Percentiles rank a stretch among this genome's conserved stretches.
Evolutionary conservation across 2,888 invertebrate genomes (phyloP).

Genomic region (Ceraclea dissimilis): DNA sequence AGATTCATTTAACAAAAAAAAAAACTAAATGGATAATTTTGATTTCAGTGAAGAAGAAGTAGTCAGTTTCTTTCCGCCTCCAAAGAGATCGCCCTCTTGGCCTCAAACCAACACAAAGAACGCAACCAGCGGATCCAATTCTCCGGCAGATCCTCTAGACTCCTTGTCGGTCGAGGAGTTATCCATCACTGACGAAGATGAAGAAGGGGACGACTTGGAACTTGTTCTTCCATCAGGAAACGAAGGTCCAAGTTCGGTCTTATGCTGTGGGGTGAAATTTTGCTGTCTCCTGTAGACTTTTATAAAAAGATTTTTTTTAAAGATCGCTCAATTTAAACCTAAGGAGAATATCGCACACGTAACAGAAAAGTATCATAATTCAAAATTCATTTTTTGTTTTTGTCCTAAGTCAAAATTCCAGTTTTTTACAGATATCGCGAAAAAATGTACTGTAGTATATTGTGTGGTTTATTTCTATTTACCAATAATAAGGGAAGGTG

Average conservation of each 20-base stretch:
- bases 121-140: slow-evolving; percentile 30
- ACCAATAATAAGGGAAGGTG: no score
- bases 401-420: no score
- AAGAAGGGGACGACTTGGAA: slow-evolving; percentile 25
- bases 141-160: slow-evolving; percentile 12
- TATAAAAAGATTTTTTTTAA: not conserved
- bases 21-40: no score
- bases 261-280: slow-evolving; percentile 8
- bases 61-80: slow-evolving; percentile 44
- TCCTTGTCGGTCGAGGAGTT: slow-evolving; percentile 24
- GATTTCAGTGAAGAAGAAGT: slow-evolving; percentile 43
- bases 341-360: no score
- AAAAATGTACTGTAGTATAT: no score
- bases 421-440: no score
- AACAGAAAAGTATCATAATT: no score
- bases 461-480: no score
- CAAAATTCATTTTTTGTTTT: no score
- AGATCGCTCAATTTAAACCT: not conserved
- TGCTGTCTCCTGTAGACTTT: slow-evolving; percentile 10
- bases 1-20: no score
- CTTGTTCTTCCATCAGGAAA: slow-evolving; percentile 14
- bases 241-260: not conserved
- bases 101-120: slow-evolving; percentile 22
- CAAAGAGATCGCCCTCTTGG: slow-evolving; percentile 5
- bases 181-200: slow-evolving; percentile 23